A percentile compares a stretch with the other conserved stretches of the same genome.
Evolutionary conservation across 2,888 invertebrate genomes (phyloP).

Genomic region (Venustoraphidia nigricollis): DNA sequence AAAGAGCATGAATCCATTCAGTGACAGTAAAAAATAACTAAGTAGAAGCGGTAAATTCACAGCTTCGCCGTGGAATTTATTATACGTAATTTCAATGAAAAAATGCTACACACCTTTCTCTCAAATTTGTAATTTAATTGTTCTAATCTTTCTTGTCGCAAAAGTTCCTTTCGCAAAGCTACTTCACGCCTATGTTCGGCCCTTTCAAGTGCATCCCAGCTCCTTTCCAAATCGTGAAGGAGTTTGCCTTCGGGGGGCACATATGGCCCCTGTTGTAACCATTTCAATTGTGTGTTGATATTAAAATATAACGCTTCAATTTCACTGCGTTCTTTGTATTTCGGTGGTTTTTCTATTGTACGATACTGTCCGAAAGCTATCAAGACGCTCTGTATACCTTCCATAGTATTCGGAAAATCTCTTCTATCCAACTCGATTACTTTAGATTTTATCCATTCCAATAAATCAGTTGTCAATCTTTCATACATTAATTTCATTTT

Average conservation of each 20-base stretch:
- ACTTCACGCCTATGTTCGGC: constrained; percentile 91
- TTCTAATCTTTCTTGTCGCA: constrained; percentile 84
- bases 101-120: constrained; percentile 47
- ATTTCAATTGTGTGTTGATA: constrained; percentile 90
- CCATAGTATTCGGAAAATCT: constrained; percentile 84
- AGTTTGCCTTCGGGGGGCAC: constrained; percentile 77
- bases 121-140: constrained; percentile 93
- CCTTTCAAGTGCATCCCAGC: constrained; percentile 84
- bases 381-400: constrained; percentile 84
- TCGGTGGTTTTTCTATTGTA: constrained; percentile 95
- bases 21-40: not conserved
- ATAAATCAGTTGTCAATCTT: constrained; percentile 62
- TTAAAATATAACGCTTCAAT: constrained; percentile 93
- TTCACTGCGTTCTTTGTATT: constrained; percentile 93
- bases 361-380: constrained; percentile 87
- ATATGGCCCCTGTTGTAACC: constrained; percentile 79
- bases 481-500: constrained; percentile 83
- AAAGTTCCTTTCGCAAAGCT: constrained; percentile 76
- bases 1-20: not conserved
- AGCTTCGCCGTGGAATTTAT: not conserved
- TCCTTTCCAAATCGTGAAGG: constrained; percentile 88
- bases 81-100: not conserved
- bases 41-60: not conserved
- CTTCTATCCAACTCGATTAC: constrained; percentile 68
- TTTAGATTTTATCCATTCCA: constrained; percentile 88